Evolutionary conservation across 2,113 vertebrate genomes (phyloP), one percentile per base, ranked within the genome.

Genomic region (Glaucomys volans): DNA sequence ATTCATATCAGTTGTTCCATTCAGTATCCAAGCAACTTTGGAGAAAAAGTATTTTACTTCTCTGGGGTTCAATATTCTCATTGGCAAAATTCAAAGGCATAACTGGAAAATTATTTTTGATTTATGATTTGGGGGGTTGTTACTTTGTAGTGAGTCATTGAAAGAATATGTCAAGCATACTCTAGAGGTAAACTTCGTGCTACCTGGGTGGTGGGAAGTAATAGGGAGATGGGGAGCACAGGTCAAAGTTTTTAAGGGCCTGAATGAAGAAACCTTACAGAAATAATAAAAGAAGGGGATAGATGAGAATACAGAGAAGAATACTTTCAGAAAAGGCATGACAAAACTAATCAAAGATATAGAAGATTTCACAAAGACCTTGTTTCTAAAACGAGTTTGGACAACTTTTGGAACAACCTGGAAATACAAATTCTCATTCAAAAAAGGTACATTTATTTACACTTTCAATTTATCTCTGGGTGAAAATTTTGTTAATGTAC

Each of bases 391-490:
- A 52, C 32, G 44, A 75, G 52, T 79, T 7, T 92, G 44, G 83
- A n/a, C 28, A 85, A 37, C 12, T 44, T 42, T 66, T 92, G n/a
- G 35, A 82, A 52, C 16, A 92, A 54, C 1, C n/a, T 4, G 50
- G 14, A 16, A 95, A 71, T 50, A 83, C 13, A 57, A 87, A 91
- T 92, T 57, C 24, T 75, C 81, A 47, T 4, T 74, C 6, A 47
- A 95, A 87, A 93, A 91, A 91, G 28, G 37, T 35, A 86, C 8
- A 30, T 59, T 59, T 5, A 47, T 92, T 91, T 92, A 86, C 10
- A 77, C 6, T 30, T 54, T 81, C 62, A 35, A 59, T 86, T 62
- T 83, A 87, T 47, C 47, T 95, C 40, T 85, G 17, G 26, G 81
- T 94, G 28, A 66, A 84, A 91, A 95, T 22, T 28, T 52, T 88